phyloP scores from a whole-genome alignment of 2,888 invertebrate species.

The Vannuccia rotundouncinata region DNA sequence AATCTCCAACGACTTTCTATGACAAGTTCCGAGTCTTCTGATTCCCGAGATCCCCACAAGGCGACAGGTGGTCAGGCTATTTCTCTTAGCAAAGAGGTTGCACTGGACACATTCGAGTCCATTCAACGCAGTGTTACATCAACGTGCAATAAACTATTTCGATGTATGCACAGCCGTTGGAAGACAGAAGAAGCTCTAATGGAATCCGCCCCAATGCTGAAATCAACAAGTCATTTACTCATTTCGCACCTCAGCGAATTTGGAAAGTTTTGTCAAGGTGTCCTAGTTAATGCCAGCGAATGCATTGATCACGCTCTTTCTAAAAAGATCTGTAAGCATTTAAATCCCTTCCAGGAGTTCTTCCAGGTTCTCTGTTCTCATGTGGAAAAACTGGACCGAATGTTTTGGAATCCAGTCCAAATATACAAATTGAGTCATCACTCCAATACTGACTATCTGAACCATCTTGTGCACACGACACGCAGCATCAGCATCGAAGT shows the following conservation, averaged over 20 bases:
- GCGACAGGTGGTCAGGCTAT: neutral
- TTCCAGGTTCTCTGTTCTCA: conserved; percentile 28
- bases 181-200: conserved; percentile 29
- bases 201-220: neutral
- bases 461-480: neutral
- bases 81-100: conserved; percentile 10
- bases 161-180: conserved; percentile 31
- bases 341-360: conserved; percentile 46
- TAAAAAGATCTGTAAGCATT: conserved; percentile 46
- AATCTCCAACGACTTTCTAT: conserved; percentile 1
- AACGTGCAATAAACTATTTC: conserved; percentile 11
- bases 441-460: neutral
- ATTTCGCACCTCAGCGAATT: neutral
- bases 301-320: conserved; percentile 47
- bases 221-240: neutral
- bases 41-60: neutral
- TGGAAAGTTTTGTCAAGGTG: conserved; percentile 24
- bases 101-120: conserved; percentile 1
- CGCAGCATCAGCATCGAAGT: conserved; percentile 25
- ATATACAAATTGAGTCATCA: neutral
- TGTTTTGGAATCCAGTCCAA: neutral
- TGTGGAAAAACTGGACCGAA: conserved; percentile 64
- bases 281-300: neutral
- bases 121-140: neutral
- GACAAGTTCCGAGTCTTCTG: neutral